Evolutionary conservation across 2,113 vertebrate genomes (phyloP), one percentile per base, ranked within the genome.

Genomic region (Pongo pygmaeus): DNA sequence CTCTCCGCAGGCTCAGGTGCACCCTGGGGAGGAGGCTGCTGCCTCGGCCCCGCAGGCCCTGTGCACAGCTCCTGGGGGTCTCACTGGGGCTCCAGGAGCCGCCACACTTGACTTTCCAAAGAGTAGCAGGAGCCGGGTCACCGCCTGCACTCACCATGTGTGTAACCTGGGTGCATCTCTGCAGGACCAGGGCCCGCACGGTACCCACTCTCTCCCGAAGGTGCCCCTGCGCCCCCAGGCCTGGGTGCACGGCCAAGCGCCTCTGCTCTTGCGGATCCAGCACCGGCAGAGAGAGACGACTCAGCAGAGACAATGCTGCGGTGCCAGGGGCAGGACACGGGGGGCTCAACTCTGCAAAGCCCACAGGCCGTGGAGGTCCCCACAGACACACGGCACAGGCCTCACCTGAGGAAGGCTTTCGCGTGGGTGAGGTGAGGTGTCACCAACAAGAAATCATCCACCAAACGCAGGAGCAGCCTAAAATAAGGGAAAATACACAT

Each of bases 401-500:
- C 93, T 84, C 43, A 99, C 99, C 98, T 99, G 27, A 99, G 98
- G 93, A 99, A 99, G 25, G 92, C 86, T 94, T 98, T 98, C 27
- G 99, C 99, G 93, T 99, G 98, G 2, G 57, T 80, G 74, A 99
- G 97, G 96, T 99, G 98, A 30, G 99, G 99, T 0, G 99, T 99
- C 94, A 99, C 99, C 61, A 99, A 98, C 96, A 99, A 98, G 92
- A 99, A 99, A 94, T 99, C 99, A 69, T 99, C 99, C 77, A 99
- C 98, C 92, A 99, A 97, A 74, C 99, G 99, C 99, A 99, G 99
- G 43, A 99, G 98, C 98, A 99, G 92, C 95, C 99, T 99, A 93
- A 23, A 97, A 88, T 13, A 17, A 72, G 38, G 96, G 96, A 57
- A 69, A 91, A 89, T 7, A 13, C 22, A 64, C 0, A 1, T 23